phyloP scores from a whole-genome alignment of 2,888 invertebrate species.

The Calameuta pallipes region DNA sequence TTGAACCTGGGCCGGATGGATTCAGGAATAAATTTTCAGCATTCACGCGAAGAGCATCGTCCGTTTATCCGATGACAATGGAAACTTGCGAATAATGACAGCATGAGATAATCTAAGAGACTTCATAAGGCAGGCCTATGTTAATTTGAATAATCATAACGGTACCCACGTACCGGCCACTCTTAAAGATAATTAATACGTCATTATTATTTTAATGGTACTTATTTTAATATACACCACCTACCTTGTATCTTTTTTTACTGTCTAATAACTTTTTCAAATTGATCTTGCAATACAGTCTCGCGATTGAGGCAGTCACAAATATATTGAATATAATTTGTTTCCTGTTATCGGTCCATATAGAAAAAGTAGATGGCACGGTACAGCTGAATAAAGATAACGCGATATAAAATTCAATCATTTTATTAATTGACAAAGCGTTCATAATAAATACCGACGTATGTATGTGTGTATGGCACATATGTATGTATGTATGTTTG shows the following conservation, averaged over 20 bases:
- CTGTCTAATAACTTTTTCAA: background rate
- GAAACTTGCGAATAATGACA: background rate
- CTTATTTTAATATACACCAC: background rate
- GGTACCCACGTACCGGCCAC: too few relatives aligned
- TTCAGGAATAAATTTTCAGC: background rate
- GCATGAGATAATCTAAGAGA: background rate
- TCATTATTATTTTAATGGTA: background rate
- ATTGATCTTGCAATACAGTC: background rate
- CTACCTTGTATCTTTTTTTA: background rate
- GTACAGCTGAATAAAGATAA: background rate
- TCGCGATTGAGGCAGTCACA: background rate
- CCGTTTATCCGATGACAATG: background rate
- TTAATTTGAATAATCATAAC: too few relatives aligned
- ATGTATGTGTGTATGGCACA: constrained; percentile 14
- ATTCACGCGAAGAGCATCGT: background rate
- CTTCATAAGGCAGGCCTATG: background rate
- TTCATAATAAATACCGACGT: constrained; percentile 63
- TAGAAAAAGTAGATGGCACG: background rate
- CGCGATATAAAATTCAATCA: constrained; percentile 57
- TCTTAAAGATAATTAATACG: background rate
- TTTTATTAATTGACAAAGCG: constrained; percentile 67
- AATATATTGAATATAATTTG: background rate
- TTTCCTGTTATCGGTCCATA: background rate
- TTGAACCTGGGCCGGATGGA: background rate
- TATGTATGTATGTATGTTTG: constrained; percentile 22